Conservation (phyloP, 2,113 vertebrate genomes). For the Passer montanus region DNA sequence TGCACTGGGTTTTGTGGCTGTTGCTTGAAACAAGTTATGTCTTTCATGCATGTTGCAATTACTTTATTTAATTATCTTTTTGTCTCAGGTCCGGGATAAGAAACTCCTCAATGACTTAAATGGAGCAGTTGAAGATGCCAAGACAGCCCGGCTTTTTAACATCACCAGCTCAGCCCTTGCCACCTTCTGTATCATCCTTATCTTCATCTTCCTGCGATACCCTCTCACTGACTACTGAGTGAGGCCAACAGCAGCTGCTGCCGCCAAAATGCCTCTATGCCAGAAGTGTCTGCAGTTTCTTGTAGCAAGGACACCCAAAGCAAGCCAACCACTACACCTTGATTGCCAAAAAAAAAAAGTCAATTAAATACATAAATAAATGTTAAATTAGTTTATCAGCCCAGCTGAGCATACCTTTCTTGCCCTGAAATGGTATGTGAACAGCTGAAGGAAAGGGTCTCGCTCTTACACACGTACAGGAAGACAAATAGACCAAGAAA, state of each 20-base stretch:
- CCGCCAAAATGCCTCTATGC: constrained; percentile 6
- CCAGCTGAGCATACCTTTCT: not conserved
- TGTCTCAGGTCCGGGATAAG: constrained; percentile 79
- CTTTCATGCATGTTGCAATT: not conserved
- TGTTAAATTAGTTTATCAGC: not conserved
- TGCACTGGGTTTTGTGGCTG: not conserved
- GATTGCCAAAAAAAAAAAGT: not conserved
- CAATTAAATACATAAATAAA: not conserved
- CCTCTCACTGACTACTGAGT: constrained; percentile 80
- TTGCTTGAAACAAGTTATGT: not conserved
- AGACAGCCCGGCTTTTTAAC: constrained; percentile 82
- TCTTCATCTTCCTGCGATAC: constrained; percentile 82
- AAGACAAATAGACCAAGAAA: not conserved
- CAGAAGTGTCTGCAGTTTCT: constrained; percentile 58
- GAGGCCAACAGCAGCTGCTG: not conserved
- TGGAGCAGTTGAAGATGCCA: constrained; percentile 81
- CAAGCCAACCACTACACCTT: not conserved
- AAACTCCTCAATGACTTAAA: constrained; percentile 82
- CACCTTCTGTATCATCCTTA: constrained; percentile 79
- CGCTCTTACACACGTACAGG: not conserved
- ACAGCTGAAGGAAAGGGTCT: constrained; percentile 32
- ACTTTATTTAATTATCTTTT: not conserved
- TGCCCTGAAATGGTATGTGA: not conserved
- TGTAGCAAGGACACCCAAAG: constrained; percentile 50
- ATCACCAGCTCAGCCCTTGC: constrained; percentile 83